phyloP scores from a whole-genome alignment of 2,797 vertebrate species.

The Thamnophis elegans region DNA sequence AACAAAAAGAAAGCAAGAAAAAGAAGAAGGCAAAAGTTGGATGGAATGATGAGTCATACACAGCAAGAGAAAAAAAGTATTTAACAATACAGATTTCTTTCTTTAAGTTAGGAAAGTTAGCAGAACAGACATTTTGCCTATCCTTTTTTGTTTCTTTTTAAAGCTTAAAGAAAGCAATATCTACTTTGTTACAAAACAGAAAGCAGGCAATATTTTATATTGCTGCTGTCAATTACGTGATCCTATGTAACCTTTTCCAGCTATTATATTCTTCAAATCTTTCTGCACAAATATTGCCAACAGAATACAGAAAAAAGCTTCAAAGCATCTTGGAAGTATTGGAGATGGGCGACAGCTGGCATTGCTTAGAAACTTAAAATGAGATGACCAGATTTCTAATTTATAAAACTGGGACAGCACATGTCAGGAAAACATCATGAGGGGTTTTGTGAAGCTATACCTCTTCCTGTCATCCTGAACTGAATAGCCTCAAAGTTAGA shows the following conservation, averaged over 20 bases:
- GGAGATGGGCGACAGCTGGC: conserved; percentile 43
- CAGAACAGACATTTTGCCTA: conserved; percentile 45
- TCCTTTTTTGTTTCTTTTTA: conserved; percentile 52
- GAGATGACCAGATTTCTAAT: conserved; percentile 52
- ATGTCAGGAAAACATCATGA: conserved; percentile 17
- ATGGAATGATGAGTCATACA: background rate
- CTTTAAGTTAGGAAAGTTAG: conserved; percentile 54
- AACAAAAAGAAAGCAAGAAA: background rate
- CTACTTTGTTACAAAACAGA: conserved; percentile 51
- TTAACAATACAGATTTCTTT: conserved; percentile 42
- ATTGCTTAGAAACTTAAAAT: conserved; percentile 27
- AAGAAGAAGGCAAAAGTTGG: background rate
- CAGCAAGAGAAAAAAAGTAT: background rate
- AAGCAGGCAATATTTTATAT: conserved; percentile 51
- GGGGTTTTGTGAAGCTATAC: conserved; percentile 28
- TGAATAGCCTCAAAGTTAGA: conserved; percentile 16
- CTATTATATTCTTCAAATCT: conserved; percentile 45
- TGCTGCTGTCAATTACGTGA: conserved; percentile 39
- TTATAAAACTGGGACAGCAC: conserved; percentile 53
- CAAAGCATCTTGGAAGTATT: conserved; percentile 51
- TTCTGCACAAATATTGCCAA: conserved; percentile 45
- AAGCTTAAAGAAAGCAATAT: conserved; percentile 46
- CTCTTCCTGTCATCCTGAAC: conserved; percentile 6
- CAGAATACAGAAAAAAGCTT: conserved; percentile 47
- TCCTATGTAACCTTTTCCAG: conserved; percentile 53